These are phyloP conservation scores for Ictalurus furcatus DNA, from an alignment of 2,113 vertebrate species.

Conservation along the genomic window DNA sequence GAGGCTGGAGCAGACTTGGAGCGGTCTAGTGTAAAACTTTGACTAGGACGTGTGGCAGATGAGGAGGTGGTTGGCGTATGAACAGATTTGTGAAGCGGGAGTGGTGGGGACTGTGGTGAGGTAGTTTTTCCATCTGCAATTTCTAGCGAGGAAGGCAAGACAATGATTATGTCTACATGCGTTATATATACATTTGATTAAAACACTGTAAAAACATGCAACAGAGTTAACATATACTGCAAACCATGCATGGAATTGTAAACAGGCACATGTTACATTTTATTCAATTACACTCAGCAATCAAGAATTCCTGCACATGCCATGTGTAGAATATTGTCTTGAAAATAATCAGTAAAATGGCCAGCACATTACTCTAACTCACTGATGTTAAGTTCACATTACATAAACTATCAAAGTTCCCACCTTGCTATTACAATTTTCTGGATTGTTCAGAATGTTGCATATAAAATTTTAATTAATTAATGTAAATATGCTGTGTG, in stretches of 20 bases:
- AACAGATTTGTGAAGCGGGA: constrained; percentile 79
- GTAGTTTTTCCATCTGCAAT: constrained; percentile 96
- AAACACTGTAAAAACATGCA: constrained; percentile 15
- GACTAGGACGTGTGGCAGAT: constrained; percentile 67
- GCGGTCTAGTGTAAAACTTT: constrained; percentile 71
- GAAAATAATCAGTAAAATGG: neutral
- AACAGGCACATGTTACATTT: constrained; percentile 10
- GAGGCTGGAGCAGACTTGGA: constrained; percentile 70
- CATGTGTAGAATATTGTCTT: constrained; percentile 2
- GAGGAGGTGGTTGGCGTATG: constrained; percentile 73
- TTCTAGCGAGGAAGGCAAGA: constrained; percentile 60
- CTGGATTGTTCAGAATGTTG: neutral
- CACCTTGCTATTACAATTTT: neutral
- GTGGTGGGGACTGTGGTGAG: constrained; percentile 88
- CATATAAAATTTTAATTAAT: neutral
- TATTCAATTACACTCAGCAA: neutral
- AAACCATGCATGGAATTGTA: constrained; percentile 42
- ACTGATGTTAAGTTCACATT: neutral
- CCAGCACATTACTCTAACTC: neutral
- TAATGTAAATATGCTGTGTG: neutral
- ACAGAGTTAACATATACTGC: constrained; percentile 13
- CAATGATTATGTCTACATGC: constrained; percentile 38
- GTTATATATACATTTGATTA: neutral
- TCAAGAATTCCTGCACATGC: constrained; percentile 11
- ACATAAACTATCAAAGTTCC: neutral